Conservation (phyloP, 2,113 vertebrate species). For the Triplophysa tibetana region DNA sequence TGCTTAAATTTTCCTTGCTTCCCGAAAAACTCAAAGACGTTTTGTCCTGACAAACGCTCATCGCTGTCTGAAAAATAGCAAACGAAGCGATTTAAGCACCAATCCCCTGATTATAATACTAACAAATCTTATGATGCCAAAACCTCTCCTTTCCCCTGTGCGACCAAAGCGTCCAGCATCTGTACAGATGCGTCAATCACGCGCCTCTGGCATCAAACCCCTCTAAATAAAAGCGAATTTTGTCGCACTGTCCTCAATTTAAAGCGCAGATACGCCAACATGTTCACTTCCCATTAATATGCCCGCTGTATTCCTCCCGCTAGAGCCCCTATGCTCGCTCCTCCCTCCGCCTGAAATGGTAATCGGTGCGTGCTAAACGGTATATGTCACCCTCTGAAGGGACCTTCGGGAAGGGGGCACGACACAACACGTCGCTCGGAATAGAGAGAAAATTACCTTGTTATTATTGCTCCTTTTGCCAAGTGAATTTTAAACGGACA, state of each 20-base stretch:
- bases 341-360: background rate
- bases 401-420: no score
- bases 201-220: background rate
- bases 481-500: no score
- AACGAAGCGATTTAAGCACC: background rate
- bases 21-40: conserved; percentile 50
- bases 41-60: conserved; percentile 58
- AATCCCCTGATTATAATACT: conserved; percentile 16
- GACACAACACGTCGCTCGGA: no score
- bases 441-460: no score
- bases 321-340: conserved; percentile 3
- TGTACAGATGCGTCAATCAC: conserved; percentile 40
- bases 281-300: background rate
- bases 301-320: conserved; percentile 1
- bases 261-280: background rate
- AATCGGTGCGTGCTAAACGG: no score
- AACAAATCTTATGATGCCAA: conserved; percentile 40
- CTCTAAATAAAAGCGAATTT: background rate
- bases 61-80: conserved; percentile 38
- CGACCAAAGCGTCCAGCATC: conserved; percentile 54
- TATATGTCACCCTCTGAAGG: no score
- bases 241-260: background rate
- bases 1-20: conserved; percentile 67
- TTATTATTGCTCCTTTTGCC: no score
- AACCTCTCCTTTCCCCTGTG: conserved; percentile 30